Conservation (phyloP, 2,113 vertebrate genomes). For the Cynopterus brachyotis region DNA sequence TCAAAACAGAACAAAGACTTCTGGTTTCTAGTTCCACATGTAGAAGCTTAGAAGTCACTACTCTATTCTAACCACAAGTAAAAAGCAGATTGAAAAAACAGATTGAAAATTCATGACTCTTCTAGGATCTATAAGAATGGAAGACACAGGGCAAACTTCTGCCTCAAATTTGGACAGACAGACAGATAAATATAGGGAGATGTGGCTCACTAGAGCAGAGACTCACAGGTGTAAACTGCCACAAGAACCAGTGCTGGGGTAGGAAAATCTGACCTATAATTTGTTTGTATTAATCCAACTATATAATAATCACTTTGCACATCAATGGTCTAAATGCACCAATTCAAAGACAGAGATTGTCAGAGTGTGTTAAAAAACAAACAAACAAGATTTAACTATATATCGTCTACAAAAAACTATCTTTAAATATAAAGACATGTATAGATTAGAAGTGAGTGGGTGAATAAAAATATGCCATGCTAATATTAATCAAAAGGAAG, state of each 20-base stretch:
- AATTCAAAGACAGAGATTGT: background rate
- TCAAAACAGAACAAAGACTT: constrained; percentile 20
- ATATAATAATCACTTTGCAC: background rate
- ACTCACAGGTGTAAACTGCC: background rate
- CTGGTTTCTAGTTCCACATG: background rate
- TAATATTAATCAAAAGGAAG: background rate
- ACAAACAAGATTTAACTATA: background rate
- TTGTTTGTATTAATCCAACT: background rate
- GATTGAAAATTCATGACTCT: background rate
- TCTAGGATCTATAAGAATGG: background rate
- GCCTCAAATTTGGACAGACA: background rate
- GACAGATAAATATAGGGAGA: background rate
- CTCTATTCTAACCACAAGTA: background rate
- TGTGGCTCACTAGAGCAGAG: background rate
- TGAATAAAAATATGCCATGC: background rate
- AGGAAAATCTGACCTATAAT: background rate
- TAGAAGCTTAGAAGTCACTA: background rate
- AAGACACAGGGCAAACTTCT: background rate
- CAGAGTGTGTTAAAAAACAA: background rate
- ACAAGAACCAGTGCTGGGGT: background rate
- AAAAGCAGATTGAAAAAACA: background rate
- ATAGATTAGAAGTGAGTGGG: background rate
- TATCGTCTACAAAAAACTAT: background rate
- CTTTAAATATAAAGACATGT: background rate
- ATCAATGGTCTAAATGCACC: background rate